phyloP scores from a whole-genome alignment of 1,140 invertebrate species.

The Drosophila sucinea region DNA sequence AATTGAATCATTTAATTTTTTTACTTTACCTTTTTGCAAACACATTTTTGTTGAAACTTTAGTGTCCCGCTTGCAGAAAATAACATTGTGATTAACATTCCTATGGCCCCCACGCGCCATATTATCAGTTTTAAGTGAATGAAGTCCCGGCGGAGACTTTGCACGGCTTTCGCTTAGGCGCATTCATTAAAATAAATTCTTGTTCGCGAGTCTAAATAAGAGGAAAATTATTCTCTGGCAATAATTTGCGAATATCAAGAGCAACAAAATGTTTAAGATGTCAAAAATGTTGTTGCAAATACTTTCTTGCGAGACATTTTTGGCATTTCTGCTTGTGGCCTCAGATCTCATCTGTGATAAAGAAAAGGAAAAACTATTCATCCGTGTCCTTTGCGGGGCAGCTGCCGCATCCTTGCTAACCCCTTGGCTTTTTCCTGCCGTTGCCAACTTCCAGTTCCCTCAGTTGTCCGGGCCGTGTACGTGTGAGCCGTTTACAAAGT shows the following conservation, averaged over 20 bases:
- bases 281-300: background rate
- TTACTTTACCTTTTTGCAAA: too few relatives aligned
- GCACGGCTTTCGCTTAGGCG: background rate
- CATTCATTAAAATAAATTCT: background rate
- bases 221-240: too few relatives aligned
- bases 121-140: background rate
- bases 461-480: conserved; percentile 1
- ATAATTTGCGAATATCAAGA: background rate
- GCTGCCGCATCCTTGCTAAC: background rate
- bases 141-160: background rate
- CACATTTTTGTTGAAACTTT: too few relatives aligned
- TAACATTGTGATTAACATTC: too few relatives aligned
- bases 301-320: background rate
- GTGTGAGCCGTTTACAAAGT: conserved; percentile 64
- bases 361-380: background rate
- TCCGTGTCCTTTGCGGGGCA: background rate
- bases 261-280: background rate
- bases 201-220: background rate
- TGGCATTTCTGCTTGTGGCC: background rate
- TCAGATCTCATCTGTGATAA: background rate
- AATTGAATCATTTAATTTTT: too few relatives aligned
- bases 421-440: background rate
- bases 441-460: background rate
- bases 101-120: too few relatives aligned
- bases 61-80: too few relatives aligned